phyloP scores from a whole-genome alignment of 2,797 vertebrate genomes.

The Semotilus atromaculatus region DNA sequence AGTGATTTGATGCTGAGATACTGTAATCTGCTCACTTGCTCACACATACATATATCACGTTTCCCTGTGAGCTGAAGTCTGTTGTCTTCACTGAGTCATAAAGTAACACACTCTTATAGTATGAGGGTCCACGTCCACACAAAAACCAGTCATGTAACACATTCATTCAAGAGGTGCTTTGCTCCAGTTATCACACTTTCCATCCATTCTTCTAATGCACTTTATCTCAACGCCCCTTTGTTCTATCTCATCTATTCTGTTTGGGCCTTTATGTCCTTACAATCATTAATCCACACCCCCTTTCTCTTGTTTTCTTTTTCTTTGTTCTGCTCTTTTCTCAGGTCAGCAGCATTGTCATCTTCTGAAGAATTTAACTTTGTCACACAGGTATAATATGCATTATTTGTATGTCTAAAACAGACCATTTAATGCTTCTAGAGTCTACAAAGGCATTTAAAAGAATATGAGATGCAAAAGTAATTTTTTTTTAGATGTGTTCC shows the following conservation, averaged over 20 bases:
- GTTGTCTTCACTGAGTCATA: slow-evolving; percentile 32
- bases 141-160: slow-evolving; percentile 44
- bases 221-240: slow-evolving; percentile 35
- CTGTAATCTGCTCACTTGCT: slow-evolving; percentile 51
- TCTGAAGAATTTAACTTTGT: slow-evolving; percentile 31
- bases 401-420: slow-evolving; percentile 7
- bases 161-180: slow-evolving; percentile 42
- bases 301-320: slow-evolving; percentile 32
- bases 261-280: slow-evolving; percentile 25
- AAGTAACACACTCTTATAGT: slow-evolving; percentile 35
- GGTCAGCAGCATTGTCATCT: slow-evolving; percentile 30
- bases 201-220: slow-evolving; percentile 17
- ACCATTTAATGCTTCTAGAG: neutral
- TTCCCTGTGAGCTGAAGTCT: slow-evolving; percentile 31
- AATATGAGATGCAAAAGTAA: neutral
- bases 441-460: neutral
- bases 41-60: slow-evolving; percentile 58
- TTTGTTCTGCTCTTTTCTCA: slow-evolving; percentile 30
- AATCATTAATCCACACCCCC: slow-evolving; percentile 31
- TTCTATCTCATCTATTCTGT: slow-evolving; percentile 50
- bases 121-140: slow-evolving; percentile 30
- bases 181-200: slow-evolving; percentile 32
- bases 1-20: slow-evolving; percentile 26
- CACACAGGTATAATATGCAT: slow-evolving; percentile 52
- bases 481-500: slow-evolving; percentile 11